A percentile compares a stretch with the other conserved stretches of the same genome.
These are phyloP conservation scores for Eulemur albifrons DNA, from an alignment of 2,797 vertebrate species.

Conservation along the genomic window DNA sequence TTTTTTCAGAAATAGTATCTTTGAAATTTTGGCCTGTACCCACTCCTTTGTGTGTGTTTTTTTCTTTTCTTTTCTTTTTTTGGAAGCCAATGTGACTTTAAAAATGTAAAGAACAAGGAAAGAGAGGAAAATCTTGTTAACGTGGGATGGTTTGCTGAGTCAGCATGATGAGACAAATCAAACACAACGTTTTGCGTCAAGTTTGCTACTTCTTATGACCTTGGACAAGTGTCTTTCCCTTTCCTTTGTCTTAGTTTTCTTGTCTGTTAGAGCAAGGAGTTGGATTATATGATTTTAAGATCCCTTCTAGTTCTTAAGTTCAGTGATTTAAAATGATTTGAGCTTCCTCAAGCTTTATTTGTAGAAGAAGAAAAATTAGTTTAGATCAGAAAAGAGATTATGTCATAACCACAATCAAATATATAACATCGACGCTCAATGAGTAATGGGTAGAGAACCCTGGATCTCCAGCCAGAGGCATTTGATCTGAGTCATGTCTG, in stretches of 20 bases:
- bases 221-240: slow-evolving; percentile 26
- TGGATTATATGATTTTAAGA: neutral
- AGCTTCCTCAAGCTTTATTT: neutral
- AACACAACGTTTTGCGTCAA: neutral
- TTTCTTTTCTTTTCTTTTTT: neutral
- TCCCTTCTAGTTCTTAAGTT: neutral
- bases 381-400: neutral
- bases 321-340: neutral
- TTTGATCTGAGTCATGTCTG: slow-evolving; percentile 23
- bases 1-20: slow-evolving; percentile 79
- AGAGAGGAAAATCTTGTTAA: slow-evolving; percentile 15
- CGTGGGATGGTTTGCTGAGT: slow-evolving; percentile 39
- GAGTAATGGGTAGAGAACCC: neutral
- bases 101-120: neutral
- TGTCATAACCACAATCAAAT: slow-evolving; percentile 18
- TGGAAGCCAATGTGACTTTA: slow-evolving; percentile 58
- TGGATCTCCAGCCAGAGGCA: neutral
- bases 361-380: neutral
- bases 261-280: neutral
- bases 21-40: slow-evolving; percentile 73
- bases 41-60: slow-evolving; percentile 9
- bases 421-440: neutral
- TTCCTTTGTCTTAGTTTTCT: neutral
- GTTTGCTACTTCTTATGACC: neutral
- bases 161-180: neutral